Conservation (phyloP, 1,140 invertebrate genomes). For the Anastrepha ludens region DNA sequence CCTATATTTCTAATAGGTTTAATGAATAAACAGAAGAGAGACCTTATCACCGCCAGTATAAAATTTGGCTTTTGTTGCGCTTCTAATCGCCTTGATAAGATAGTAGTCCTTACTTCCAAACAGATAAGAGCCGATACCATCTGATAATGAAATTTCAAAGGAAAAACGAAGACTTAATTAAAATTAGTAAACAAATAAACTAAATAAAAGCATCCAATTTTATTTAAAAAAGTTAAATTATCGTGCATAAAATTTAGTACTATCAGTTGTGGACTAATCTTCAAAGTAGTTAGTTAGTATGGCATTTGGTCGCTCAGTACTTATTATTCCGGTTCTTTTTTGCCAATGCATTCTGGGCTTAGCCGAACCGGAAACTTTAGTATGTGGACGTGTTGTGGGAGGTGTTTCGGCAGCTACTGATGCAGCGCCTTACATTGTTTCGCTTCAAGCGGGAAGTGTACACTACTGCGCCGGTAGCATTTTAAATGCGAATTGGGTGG, state of each 20-base stretch:
- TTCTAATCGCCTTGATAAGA: slow-evolving; percentile 8
- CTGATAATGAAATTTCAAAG: no score
- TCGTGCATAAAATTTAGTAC: background rate
- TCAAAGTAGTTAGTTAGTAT: background rate
- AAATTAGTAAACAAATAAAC: no score
- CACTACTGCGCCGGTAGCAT: slow-evolving; percentile 78
- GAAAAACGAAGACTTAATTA: no score
- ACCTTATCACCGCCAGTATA: no score
- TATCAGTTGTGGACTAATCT: background rate
- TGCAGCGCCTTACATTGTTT: slow-evolving; percentile 71
- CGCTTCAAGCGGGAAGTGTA: slow-evolving; percentile 65
- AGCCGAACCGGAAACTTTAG: background rate
- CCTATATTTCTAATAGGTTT: no score
- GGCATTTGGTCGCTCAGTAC: background rate
- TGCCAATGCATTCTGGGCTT: background rate
- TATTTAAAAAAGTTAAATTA: background rate
- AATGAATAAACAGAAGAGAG: no score
- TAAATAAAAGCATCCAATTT: background rate
- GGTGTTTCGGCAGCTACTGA: slow-evolving; percentile 64
- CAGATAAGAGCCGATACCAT: no score
- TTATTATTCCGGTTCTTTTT: background rate
- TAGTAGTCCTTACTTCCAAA: background rate
- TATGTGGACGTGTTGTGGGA: slow-evolving; percentile 67
- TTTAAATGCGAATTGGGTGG: slow-evolving; percentile 75
- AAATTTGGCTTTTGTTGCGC: background rate